These are phyloP conservation scores for Teleogryllus occipitalis DNA, from an alignment of 1,140 invertebrate species.

Conservation along the genomic window DNA sequence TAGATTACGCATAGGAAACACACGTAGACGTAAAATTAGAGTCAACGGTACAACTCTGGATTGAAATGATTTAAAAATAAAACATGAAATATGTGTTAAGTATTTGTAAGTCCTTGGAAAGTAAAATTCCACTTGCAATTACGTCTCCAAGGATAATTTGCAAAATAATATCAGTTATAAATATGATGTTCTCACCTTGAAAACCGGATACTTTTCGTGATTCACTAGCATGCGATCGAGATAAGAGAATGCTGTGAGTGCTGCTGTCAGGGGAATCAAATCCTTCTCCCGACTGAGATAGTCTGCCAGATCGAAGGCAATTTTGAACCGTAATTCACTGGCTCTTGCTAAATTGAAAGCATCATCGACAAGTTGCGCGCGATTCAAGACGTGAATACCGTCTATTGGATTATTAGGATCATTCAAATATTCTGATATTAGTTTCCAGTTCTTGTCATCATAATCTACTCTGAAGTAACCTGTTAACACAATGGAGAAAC, in stretches of 20 bases:
- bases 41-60: too few species aligned
- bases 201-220: neutral
- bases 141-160: too few species aligned
- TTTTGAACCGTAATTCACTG: conserved; percentile 46
- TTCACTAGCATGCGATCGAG: conserved; percentile 11
- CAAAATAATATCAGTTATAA: too few species aligned
- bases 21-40: too few species aligned
- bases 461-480: conserved; percentile 59
- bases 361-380: conserved; percentile 76
- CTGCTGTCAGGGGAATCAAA: conserved; percentile 59
- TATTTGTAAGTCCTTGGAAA: too few species aligned
- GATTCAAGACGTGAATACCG: conserved; percentile 46
- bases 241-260: conserved; percentile 42
- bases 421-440: conserved; percentile 41
- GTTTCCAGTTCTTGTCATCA: conserved; percentile 41
- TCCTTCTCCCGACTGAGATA: conserved; percentile 57
- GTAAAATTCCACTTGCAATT: too few species aligned
- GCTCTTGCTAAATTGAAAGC: conserved; percentile 64
- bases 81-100: too few species aligned
- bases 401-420: conserved; percentile 26
- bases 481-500: conserved; percentile 18
- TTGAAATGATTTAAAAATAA: too few species aligned
- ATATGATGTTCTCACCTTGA: conserved; percentile 16
- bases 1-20: too few species aligned
- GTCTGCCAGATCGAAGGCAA: conserved; percentile 44